A percentile compares a stretch with the other conserved stretches of the same genome.
Evolutionary conservation across 2,797 vertebrate species (phyloP).

Genomic region (Morelia viridis): DNA sequence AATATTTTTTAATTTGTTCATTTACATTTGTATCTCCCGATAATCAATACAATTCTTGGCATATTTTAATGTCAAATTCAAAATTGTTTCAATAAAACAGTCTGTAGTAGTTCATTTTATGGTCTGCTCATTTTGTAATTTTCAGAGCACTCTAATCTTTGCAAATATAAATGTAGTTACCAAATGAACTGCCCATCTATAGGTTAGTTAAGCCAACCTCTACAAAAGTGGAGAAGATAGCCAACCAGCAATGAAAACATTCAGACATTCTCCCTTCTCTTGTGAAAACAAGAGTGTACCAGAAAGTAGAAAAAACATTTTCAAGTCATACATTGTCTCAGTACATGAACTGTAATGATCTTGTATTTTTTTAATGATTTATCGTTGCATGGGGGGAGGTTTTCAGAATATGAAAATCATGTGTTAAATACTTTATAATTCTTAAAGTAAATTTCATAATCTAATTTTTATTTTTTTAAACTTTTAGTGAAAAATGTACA

Average conservation of each 20-base stretch:
- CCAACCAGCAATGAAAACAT: background rate
- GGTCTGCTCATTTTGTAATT: background rate
- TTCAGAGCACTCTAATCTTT: background rate
- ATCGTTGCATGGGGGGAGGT: background rate
- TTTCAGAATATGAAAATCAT: background rate
- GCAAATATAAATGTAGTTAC: background rate
- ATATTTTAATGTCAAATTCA: background rate
- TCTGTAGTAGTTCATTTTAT: background rate
- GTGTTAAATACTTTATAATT: background rate
- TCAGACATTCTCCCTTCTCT: background rate
- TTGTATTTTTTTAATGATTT: background rate
- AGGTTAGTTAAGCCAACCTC: background rate
- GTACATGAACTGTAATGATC: background rate
- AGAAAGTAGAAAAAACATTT: background rate
- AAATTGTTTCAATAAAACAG: background rate
- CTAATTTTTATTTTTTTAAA: background rate
- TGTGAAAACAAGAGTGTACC: background rate
- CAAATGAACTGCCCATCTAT: background rate
- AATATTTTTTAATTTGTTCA: background rate
- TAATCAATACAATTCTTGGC: background rate
- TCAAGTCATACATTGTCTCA: background rate
- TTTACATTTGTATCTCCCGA: background rate
- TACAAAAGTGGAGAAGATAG: background rate
- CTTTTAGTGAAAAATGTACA: background rate
- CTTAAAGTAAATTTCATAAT: background rate